Evolutionary conservation across 2,113 vertebrate species (phyloP), one percentile per base, ranked within the genome.

Genomic region (Silurus meridionalis): DNA sequence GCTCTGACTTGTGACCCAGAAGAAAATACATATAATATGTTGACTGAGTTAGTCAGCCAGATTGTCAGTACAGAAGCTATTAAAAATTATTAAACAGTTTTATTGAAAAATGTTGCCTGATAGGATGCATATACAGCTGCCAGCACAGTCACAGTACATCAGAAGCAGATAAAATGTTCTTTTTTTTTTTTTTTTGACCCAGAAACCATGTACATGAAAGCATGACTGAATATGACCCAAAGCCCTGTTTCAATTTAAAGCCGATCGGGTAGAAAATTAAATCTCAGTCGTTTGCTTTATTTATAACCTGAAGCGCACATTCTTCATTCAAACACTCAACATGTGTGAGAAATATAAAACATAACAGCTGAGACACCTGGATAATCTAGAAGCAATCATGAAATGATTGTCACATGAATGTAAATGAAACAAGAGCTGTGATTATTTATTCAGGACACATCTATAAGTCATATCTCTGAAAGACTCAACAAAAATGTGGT

Each of bases 241-340:
- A 50, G 72, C 48, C 21, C 10, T 21, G 13, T 53, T 75, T 52
- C 72, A n/a, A 75, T 53, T 75, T 52, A 0, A 50, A 75, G 72
- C 21, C 10, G 48, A 75, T 75, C 23, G 72, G 21, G 72, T 52
- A 75, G 74, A 77, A 77, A 55, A 77, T 77, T n/a, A 77, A 53
- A 77, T 77, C 74, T 77, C 13, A 55, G 5, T 21, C 5, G 2
- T n/a, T 77, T 53, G 23, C 74, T 25, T 77, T 77, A 77, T 53
- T 77, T 14, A 77, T 77, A 77, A 77, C 50, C 10, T 77, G 74
- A 77, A 77, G 13, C 2, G 13, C 74, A 28, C 74, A 28, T 14
- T 57, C n/a, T n/a, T 55, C n/a, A 57, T 23, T 57, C 74, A 52
- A 3, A 25, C 50, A 25, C 23, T 78, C 21, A 52, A 11, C 4